These are phyloP conservation scores for Melitaea athalia DNA, from an alignment of 2,888 invertebrate species.

Conservation along the genomic window DNA sequence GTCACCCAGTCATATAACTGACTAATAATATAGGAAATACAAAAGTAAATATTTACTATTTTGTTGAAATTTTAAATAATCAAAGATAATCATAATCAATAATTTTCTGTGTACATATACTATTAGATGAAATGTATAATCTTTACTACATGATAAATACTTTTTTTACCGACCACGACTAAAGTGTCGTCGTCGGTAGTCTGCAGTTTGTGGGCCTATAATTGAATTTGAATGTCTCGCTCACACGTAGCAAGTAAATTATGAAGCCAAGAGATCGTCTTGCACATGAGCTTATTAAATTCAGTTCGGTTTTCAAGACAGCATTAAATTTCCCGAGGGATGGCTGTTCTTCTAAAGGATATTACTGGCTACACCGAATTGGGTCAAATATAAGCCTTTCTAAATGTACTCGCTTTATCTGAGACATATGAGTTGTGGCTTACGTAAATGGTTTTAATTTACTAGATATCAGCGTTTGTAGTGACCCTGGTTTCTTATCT, in stretches of 20 bases:
- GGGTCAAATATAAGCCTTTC: conserved; percentile 2
- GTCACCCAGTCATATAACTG: no score
- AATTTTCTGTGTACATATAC: no score
- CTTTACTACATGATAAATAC: no score
- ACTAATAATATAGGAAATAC: no score
- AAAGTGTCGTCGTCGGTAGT: not conserved
- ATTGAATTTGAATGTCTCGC: conserved; percentile 7
- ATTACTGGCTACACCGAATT: conserved; percentile 23
- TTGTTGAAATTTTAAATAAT: no score
- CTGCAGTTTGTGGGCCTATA: not conserved
- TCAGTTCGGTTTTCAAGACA: conserved; percentile 36
- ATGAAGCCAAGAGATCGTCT: conserved; percentile 24
- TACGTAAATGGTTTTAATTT: no score
- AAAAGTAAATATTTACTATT: no score
- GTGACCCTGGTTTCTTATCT: no score
- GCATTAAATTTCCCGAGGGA: conserved; percentile 36
- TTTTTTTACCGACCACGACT: no score
- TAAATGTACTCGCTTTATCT: not conserved
- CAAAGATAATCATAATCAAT: no score
- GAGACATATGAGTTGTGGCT: not conserved
- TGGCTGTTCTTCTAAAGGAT: conserved; percentile 18
- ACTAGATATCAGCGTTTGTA: no score
- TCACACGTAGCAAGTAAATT: conserved; percentile 17
- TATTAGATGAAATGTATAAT: no score
- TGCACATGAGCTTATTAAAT: conserved; percentile 35